Conservation (phyloP, 1,140 invertebrate species). For the Aphaenogaster rudis region DNA sequence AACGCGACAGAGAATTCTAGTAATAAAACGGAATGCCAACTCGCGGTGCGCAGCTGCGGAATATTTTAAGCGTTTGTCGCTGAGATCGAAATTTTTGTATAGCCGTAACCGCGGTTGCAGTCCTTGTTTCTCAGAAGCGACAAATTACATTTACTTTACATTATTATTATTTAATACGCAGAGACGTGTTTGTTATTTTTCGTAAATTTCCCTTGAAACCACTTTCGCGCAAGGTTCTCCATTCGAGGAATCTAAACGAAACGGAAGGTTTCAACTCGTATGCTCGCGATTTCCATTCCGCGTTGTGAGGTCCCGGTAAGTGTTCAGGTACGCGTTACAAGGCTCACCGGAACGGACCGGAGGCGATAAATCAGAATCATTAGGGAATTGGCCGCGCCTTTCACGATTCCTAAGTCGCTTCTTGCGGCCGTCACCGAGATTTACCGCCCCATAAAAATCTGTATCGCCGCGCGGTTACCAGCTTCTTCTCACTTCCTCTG, state of each 20-base stretch:
- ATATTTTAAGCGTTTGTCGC: not conserved
- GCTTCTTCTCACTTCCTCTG: constrained; percentile 3
- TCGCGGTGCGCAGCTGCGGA: not conserved
- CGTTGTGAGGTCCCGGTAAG: constrained; percentile 45
- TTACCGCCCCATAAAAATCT: constrained; percentile 74
- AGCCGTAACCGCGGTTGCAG: not conserved
- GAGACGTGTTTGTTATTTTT: not conserved
- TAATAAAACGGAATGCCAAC: constrained; percentile 18
- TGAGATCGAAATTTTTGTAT: not conserved
- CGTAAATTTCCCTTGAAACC: not conserved
- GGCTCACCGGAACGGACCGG: constrained; percentile 67
- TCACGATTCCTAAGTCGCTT: constrained; percentile 70
- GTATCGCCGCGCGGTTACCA: constrained; percentile 57
- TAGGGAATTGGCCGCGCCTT: constrained; percentile 73
- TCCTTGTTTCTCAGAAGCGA: not conserved
- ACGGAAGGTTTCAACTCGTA: not conserved
- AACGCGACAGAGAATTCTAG: constrained; percentile 5
- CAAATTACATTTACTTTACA: not conserved
- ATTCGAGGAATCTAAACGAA: not conserved
- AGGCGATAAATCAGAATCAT: constrained; percentile 75
- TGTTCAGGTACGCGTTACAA: constrained; percentile 28
- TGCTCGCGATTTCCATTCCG: constrained; percentile 32
- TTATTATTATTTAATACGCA: not conserved
- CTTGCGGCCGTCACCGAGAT: constrained; percentile 67
- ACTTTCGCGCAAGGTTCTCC: not conserved